Conservation (phyloP, 2,797 vertebrate genomes). For the Anguilla pacifica region DNA sequence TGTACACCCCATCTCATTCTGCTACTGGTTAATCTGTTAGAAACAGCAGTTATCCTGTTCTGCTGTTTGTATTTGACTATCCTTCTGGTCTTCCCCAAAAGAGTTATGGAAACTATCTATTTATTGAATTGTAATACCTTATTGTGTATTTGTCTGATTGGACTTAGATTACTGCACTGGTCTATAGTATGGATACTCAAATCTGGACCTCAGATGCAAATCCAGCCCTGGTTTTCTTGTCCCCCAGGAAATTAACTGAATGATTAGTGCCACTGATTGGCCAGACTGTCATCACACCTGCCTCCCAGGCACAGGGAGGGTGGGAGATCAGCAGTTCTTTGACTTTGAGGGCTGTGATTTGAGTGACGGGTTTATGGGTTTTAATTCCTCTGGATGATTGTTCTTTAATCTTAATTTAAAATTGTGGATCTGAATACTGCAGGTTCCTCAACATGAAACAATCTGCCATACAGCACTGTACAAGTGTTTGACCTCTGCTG, state of each 20-base stretch:
- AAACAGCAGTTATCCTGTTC: neutral
- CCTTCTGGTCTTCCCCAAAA: neutral
- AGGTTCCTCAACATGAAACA: slow-evolving; percentile 35
- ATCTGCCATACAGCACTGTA: slow-evolving; percentile 53
- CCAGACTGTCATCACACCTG: too few relatives aligned
- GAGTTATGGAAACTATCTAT: neutral
- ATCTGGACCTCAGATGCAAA: too few relatives aligned
- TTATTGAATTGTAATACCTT: neutral
- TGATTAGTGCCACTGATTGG: too few relatives aligned
- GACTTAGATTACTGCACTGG: neutral
- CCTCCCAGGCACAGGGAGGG: too few relatives aligned
- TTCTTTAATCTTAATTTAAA: neutral
- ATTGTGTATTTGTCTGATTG: neutral
- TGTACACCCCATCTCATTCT: neutral
- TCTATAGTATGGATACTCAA: too few relatives aligned
- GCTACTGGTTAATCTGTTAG: neutral
- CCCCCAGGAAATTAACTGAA: too few relatives aligned
- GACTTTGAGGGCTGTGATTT: too few relatives aligned
- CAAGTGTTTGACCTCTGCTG: neutral
- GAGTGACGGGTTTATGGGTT: neutral
- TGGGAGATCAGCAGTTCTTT: too few relatives aligned
- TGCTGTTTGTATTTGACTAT: neutral
- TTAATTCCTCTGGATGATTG: neutral
- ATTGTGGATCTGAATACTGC: neutral
- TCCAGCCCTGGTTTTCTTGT: too few relatives aligned